Percentiles rank a stretch among this genome's conserved stretches.
phyloP scores from a whole-genome alignment of 37 sponge, comb jelly and placozoan genomes.

The Diacarnus erythraeanus region DNA sequence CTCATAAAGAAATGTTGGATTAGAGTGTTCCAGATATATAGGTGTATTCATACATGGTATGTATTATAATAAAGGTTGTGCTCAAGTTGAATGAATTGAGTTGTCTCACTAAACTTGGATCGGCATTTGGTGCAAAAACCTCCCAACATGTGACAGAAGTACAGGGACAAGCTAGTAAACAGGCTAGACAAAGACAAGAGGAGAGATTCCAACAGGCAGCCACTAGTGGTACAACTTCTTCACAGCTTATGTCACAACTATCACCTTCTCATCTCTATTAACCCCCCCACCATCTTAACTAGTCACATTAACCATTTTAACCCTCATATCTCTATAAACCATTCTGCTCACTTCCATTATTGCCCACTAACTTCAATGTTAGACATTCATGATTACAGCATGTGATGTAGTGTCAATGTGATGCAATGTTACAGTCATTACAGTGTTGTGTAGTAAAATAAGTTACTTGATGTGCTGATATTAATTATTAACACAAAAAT shows the following conservation, averaged over 20 bases:
- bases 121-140: slow-evolving; percentile 36
- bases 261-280: slow-evolving; percentile 27
- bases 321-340: background rate
- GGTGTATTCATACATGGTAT: too few species aligned
- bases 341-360: background rate
- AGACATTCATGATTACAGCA: too few species aligned
- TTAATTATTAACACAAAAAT: too few species aligned
- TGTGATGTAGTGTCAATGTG: too few species aligned
- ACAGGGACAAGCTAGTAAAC: slow-evolving; percentile 23
- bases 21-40: too few species aligned
- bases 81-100: slow-evolving; percentile 47
- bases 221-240: background rate
- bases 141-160: slow-evolving; percentile 11
- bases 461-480: too few species aligned
- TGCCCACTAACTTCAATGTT: background rate
- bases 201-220: slow-evolving; percentile 51
- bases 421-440: too few species aligned
- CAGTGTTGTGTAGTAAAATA: too few species aligned
- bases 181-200: slow-evolving; percentile 53
- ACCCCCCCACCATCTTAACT: background rate
- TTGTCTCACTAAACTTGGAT: slow-evolving; percentile 58
- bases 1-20: too few species aligned
- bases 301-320: too few species aligned
- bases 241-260: slow-evolving; percentile 16
- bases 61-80: slow-evolving; percentile 37